These are phyloP conservation scores for Melanotaenia maccullochi DNA, from an alignment of 2,797 vertebrate species.

Conservation along the genomic window DNA sequence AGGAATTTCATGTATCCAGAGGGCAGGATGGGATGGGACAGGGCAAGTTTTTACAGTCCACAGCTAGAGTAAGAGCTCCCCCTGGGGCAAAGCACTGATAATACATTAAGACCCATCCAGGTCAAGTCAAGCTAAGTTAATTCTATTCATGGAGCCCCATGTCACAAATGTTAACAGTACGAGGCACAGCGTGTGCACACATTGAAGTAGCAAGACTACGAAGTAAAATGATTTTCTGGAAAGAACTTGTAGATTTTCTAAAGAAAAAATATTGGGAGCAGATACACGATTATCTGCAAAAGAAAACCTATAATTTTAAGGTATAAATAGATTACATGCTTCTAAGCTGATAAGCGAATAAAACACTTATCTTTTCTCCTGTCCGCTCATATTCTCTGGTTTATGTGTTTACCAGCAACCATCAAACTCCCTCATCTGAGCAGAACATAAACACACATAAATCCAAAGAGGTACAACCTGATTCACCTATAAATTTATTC, in stretches of 20 bases:
- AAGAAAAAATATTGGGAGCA: background rate
- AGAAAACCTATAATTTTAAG: background rate
- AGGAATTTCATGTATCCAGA: conserved; percentile 20
- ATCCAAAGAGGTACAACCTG: conserved; percentile 27
- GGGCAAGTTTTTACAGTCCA: conserved; percentile 23
- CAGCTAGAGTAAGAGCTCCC: conserved; percentile 77
- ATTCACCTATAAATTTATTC: conserved; percentile 43
- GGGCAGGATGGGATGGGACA: conserved; percentile 25
- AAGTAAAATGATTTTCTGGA: background rate
- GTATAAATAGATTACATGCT: background rate
- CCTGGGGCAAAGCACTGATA: conserved; percentile 68
- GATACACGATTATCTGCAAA: background rate
- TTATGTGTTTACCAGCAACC: conserved; percentile 50
- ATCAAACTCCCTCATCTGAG: conserved; percentile 48
- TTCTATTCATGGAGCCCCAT: background rate
- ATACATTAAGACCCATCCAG: conserved; percentile 21
- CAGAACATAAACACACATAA: conserved; percentile 23
- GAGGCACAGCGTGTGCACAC: background rate
- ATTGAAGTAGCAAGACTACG: background rate
- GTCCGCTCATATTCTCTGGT: conserved; percentile 23
- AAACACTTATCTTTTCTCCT: background rate
- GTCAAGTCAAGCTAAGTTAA: background rate
- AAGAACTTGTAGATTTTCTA: background rate
- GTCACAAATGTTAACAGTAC: conserved; percentile 3
- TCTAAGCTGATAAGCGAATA: background rate